Evolutionary conservation across 1,140 invertebrate genomes (phyloP), one percentile per base, ranked within the genome.

Genomic region (Lethocerus indicus): DNA sequence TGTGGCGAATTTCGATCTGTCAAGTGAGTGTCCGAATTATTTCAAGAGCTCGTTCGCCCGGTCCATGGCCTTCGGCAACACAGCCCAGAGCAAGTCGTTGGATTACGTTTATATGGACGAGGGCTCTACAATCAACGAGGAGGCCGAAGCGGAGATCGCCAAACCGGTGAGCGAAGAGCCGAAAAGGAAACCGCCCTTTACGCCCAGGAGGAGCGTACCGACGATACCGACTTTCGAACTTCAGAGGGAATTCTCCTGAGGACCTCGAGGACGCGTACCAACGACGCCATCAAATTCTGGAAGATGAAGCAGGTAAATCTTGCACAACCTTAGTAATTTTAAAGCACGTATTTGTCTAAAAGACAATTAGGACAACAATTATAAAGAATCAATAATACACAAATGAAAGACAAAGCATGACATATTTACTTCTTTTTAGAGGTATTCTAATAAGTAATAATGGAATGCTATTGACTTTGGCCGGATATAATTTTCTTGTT

Each of bases 21-120:
- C 63, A 46, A 60, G 65, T 50, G 63, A 65, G 13, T 52, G 61
- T 3, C 60, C 60, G 12, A 59, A 63, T 40, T 66, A 63, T 47
- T 71, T 69, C 50, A 69, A 71, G 55, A 69, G 67, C 49, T 63
- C 61, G 13, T 71, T 67, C 48, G 69, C 69, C 7, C 60, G 67
- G 18, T 64, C 66, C 0, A 57, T 58, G 57, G 56, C 54, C 1
- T 59, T 71, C 47, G 60, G 55, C 36, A 63, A 56, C 44, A 60
- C 58, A 44, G 60, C 57, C 25, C 61, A 64, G 12, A 60, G 59
- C 12, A 67, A 68, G 49, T 68, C 67, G 3, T 53, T 69, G 42
- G 61, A 69, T 59, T 27, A 60, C 53, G 57, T 60, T 14, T 50
- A 60, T 20, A 45, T 60, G n/a, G 60, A 64, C 35, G 32, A 51